Conservation (phyloP, 2,888 invertebrate genomes). For the Incurvaria masculella region DNA sequence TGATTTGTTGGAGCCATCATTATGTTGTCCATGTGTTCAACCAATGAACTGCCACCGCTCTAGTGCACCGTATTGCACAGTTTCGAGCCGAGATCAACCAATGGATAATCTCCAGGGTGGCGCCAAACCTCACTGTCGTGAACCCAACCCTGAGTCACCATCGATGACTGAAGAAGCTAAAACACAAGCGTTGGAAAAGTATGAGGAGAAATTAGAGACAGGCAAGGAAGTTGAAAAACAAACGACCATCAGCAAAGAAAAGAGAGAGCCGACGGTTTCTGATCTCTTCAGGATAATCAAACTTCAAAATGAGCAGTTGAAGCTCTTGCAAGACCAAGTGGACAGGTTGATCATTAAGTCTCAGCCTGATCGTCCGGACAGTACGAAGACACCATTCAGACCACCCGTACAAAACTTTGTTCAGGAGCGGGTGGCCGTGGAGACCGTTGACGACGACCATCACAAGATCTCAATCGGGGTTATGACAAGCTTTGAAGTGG, state of each 20-base stretch:
- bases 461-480: constrained; percentile 66
- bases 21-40: background rate
- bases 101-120: background rate
- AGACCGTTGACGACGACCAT: constrained; percentile 32
- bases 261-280: constrained; percentile 51
- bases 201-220: constrained; percentile 28
- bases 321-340: constrained; percentile 61
- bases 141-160: background rate
- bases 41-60: background rate
- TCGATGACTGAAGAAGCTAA: constrained; percentile 37
- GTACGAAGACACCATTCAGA: constrained; percentile 20
- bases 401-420: constrained; percentile 25
- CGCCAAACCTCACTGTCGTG: background rate
- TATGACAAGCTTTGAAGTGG: constrained; percentile 70
- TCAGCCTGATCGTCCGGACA: constrained; percentile 21
- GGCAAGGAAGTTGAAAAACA: constrained; percentile 32
- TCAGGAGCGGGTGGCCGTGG: constrained; percentile 31
- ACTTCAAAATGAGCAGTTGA: constrained; percentile 64
- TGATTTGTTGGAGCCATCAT: background rate
- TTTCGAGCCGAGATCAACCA: background rate
- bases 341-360: constrained; percentile 44
- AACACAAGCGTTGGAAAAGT: constrained; percentile 36
- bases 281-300: constrained; percentile 64
- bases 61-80: background rate
- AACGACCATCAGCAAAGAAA: constrained; percentile 31